Base-by-base conservation (phyloP, 2,888 invertebrate genomes). In the Acronicta aceris region DNA sequence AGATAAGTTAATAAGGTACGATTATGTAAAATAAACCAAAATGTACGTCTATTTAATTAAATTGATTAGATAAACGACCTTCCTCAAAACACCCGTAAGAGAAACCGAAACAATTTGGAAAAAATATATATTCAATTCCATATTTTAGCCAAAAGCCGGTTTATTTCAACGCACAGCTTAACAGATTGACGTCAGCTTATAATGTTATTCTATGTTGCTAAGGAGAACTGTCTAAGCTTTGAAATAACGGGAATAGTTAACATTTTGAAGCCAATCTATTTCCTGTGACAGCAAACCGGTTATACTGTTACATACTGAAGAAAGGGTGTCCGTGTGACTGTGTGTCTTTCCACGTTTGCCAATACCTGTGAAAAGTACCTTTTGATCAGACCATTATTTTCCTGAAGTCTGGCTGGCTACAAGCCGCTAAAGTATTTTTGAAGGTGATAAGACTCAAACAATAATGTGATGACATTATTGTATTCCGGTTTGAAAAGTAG, bases 201-300 rank as follows among this genome's bases (percentile, higher is more conserved):
- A n/a, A 38, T n/a, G n/a, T n/a, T n/a, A 38, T 38, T 38, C 38
- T 38, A 38, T 5, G 38, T n/a, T 38, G 38, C n/a, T 38, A 38
- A 38, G 33, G 33, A 38, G 36, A 38, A 38, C 8, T n/a, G 38
- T 6, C 38, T 33, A 33, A 3, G 36, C 12, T 13, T 0, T 12
- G 4, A 38, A n/a, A 1, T 38, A n/a, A 38, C 38, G n/a, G 7
- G 1, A 0, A n/a, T 38, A 38, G n/a, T 2, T 38, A 38, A 38
- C n/a, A n/a, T 38, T 6, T 5, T 6, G 38, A 38, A n/a, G 6
- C n/a, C 6, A 1, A 38, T 1, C 38, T 38, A 38, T 45, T 62
- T 62, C 25, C 5, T 6, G 10, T 54, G 0, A 36, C 36, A 15
- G 9, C 16, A 36, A 42, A 63, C 53, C 10, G 1, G 21, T 36